These are phyloP conservation scores for Macroteleia sp. DNA, from an alignment of 2,888 invertebrate species.

Conservation along the genomic window DNA sequence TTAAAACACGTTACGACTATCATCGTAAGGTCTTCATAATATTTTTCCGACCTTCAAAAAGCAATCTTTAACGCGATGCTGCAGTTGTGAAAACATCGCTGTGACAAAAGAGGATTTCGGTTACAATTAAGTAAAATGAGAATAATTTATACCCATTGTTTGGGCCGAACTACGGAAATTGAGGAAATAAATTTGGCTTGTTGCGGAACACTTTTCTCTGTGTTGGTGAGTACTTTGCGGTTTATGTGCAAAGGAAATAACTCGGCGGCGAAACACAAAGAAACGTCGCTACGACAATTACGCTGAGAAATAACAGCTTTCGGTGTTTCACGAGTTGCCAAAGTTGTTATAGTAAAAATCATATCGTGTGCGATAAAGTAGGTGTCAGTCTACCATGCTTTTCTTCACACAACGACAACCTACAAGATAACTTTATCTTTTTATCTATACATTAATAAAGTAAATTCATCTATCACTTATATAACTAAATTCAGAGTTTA, in stretches of 20 bases:
- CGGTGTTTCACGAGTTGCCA: conserved; percentile 63
- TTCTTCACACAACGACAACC: no score
- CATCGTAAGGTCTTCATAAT: conserved; percentile 52
- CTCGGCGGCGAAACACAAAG: conserved; percentile 58
- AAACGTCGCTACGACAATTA: conserved; percentile 68
- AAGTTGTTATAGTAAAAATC: conserved; percentile 54
- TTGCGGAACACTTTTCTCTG: conserved; percentile 9
- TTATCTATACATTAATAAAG: no score
- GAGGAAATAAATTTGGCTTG: conserved; percentile 20
- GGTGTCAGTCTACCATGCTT: no score
- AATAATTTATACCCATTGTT: not conserved
- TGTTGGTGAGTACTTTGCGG: conserved; percentile 17
- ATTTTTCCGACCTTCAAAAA: not conserved
- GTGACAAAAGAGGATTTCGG: conserved; percentile 1
- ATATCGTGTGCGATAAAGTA: conserved; percentile 51
- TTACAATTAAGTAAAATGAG: conserved; percentile 1
- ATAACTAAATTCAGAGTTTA: no score
- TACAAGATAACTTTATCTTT: no score
- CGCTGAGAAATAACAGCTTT: conserved; percentile 70
- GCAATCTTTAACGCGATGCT: not conserved
- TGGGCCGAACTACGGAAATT: not conserved
- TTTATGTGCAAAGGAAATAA: conserved; percentile 52
- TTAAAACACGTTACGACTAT: conserved; percentile 55
- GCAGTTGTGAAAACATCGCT: conserved; percentile 12
- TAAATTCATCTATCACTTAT: no score